A percentile compares a stretch with the other conserved stretches of the same genome.
Conservation (phyloP, 2,888 invertebrate species). For the Philonicus albiceps region DNA sequence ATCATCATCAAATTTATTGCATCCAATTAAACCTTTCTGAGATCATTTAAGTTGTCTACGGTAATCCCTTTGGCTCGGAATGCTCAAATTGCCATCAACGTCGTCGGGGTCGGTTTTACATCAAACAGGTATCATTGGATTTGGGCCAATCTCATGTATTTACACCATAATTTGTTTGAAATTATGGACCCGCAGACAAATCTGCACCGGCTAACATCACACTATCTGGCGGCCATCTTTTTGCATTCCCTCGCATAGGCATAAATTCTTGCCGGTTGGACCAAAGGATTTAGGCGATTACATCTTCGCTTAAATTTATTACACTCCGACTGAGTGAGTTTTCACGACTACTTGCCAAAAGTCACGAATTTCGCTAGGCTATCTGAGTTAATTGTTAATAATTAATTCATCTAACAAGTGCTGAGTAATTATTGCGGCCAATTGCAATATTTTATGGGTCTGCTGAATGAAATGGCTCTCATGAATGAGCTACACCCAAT, state of each 20-base stretch:
- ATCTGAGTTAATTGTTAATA: not conserved
- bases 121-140: constrained; percentile 43
- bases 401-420: constrained; percentile 17
- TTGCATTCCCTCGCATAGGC: constrained; percentile 8
- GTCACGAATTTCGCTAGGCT: not conserved
- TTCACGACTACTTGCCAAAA: not conserved
- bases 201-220: not conserved
- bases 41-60: constrained; percentile 46
- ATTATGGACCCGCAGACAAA: constrained; percentile 32
- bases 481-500: not conserved
- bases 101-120: constrained; percentile 3
- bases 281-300: constrained; percentile 14
- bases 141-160: constrained; percentile 39
- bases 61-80: constrained; percentile 26
- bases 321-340: not conserved
- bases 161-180: constrained; percentile 37
- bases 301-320: not conserved
- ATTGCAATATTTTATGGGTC: not conserved
- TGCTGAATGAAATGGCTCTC: not conserved
- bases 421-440: not conserved
- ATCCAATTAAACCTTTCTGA: constrained; percentile 47
- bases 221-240: not conserved
- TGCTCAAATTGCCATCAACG: constrained; percentile 10
- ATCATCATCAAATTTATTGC: constrained; percentile 47
- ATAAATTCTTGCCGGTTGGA: not conserved